Percentiles rank a stretch among this genome's conserved stretches.
Evolutionary conservation across 2,888 invertebrate genomes (phyloP).

Genomic region (Dascillus cervinus): DNA sequence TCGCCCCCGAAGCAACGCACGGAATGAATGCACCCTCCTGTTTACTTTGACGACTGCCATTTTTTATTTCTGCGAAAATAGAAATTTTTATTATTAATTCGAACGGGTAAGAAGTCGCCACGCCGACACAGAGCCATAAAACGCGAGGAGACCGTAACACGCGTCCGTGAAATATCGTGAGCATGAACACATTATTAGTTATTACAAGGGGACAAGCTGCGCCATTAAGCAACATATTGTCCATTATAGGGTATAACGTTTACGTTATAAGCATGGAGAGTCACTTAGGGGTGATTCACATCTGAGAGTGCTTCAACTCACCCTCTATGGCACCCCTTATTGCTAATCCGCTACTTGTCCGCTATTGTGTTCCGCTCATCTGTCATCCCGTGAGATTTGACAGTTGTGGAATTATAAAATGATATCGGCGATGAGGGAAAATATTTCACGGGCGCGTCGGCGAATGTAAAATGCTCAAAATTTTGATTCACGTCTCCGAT

Average conservation of each 20-base stretch:
- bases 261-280: conserved; percentile 26
- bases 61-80: too few species aligned
- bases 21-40: too few species aligned
- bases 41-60: too few species aligned
- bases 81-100: neutral
- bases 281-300: conserved; percentile 31
- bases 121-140: neutral
- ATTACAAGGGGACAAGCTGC: conserved; percentile 28
- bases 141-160: neutral
- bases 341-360: conserved; percentile 13
- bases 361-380: conserved; percentile 10
- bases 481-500: too few species aligned
- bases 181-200: conserved; percentile 8
- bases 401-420: conserved; percentile 3
- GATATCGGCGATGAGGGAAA: too few species aligned
- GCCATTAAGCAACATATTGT: conserved; percentile 34
- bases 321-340: conserved; percentile 11
- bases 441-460: too few species aligned
- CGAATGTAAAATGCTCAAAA: too few species aligned
- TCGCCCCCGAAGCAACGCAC: too few species aligned
- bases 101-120: neutral
- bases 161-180: neutral
- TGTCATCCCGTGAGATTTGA: conserved; percentile 9
- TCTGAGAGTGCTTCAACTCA: conserved; percentile 21
- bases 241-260: conserved; percentile 30